Evolutionary conservation across 2,797 vertebrate species (phyloP), one percentile per base, ranked within the genome.

Genomic region (Pseudochaenichthys georgianus): DNA sequence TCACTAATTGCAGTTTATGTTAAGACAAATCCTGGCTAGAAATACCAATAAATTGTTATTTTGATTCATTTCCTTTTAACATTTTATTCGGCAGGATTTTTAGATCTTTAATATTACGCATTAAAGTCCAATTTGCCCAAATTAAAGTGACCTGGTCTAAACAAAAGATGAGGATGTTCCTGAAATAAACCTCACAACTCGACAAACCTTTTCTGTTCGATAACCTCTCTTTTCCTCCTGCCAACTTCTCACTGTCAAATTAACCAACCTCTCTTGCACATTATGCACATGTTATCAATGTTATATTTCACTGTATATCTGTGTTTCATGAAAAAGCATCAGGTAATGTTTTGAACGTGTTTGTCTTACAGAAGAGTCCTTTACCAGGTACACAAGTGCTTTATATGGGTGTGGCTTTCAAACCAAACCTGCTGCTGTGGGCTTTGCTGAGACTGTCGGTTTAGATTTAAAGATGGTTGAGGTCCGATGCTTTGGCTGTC

Each of bases 141-240:
- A 9, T 38, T 13, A 50, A 43, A 42, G 23, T n/a, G 19, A 16
- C 34, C 38, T 51, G 48, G 31, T 67, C 15, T n/a, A 15, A 73
- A 54, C 2, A 60, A 60, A 84, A 76, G 45, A 21, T 76, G 85
- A 80, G 83, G 82, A 77, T 62, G 75, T 65, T 65, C 58, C 81
- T 92, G 91, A 91, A 90, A 80, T 92, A 86, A 90, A 89, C 88
- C 89, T 78, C 78, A 86, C 84, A 89, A 41, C 87, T 70, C 38
- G 10, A 82, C 62, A 48, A 84, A 68, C 70, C 53, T 84, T 73
- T 61, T 75, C 28, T 16, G 2, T 86, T 88, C 55, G 62, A 59
- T 91, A 87, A 93, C 88, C 50, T 86, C 68, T 88, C 68, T 77
- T 64, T 86, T 83, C 83, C 70, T 86, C 81, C 75, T 81, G 67